A percentile compares a stretch with the other conserved stretches of the same genome.
Evolutionary conservation across 1,140 invertebrate species (phyloP).

Genomic region (Piezodorus guildinii): DNA sequence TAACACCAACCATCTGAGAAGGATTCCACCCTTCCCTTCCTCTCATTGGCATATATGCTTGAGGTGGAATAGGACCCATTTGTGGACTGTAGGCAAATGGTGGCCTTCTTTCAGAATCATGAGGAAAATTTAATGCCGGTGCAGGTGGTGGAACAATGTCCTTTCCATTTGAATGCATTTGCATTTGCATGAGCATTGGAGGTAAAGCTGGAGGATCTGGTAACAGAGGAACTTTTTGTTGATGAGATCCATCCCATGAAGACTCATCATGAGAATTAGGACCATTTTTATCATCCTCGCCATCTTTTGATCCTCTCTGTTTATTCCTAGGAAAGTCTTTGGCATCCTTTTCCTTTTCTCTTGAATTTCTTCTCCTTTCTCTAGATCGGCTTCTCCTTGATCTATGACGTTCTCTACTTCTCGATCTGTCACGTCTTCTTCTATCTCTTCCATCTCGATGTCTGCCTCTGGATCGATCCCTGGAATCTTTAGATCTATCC

Average conservation of each 20-base stretch:
- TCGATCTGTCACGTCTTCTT: constrained; percentile 33
- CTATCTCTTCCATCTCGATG: constrained; percentile 37
- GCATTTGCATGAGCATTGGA: constrained; percentile 15
- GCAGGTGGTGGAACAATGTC: constrained; percentile 7
- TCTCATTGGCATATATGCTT: constrained; percentile 6
- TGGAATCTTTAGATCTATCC: constrained; percentile 30
- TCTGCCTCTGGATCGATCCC: constrained; percentile 31
- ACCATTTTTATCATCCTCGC: constrained; percentile 20
- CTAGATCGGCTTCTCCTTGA: constrained; percentile 27
- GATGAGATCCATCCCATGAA: neutral
- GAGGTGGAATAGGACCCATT: neutral
- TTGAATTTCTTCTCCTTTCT: constrained; percentile 27
- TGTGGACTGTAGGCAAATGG: neutral
- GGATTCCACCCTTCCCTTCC: constrained; percentile 12
- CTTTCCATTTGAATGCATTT: constrained; percentile 18
- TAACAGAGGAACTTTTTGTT: constrained; percentile 8
- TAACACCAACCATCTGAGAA: constrained; percentile 11
- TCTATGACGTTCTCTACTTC: constrained; percentile 32
- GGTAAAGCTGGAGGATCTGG: constrained; percentile 23
- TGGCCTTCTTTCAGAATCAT: constrained; percentile 14
- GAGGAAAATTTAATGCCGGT: neutral
- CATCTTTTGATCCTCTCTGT: constrained; percentile 18
- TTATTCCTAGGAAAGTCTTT: constrained; percentile 21
- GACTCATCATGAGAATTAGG: neutral
- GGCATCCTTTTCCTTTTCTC: constrained; percentile 26